Evolutionary conservation across 2,113 vertebrate genomes (phyloP), one percentile per base, ranked within the genome.

Genomic region (Gymnorhina tibicen): DNA sequence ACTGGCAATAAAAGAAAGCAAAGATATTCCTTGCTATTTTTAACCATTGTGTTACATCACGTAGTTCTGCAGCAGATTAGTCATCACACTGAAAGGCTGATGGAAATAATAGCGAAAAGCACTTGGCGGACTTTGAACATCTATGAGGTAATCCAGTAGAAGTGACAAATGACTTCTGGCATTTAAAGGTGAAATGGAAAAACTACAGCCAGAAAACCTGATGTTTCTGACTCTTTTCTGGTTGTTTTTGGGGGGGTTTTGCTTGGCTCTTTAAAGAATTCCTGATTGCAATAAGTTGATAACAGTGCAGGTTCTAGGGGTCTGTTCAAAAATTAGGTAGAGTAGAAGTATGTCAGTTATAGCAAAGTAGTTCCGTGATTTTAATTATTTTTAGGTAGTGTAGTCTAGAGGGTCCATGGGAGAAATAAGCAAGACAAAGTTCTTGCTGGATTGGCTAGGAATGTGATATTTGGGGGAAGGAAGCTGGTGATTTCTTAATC

Each of bases 121-220:
- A 85, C 74, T 95, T 96, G 95, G 87, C 50, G 14, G 75, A 82
- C 90, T 85, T 89, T 86, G 76, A 91, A 53, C 32, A 11, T 81
- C 24, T 22, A 60, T 94, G 93, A 95, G 75, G 87, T 94, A 86
- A 95, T 91, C 93, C 88, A 74, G 28, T 86, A 78, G 87, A 85
- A 81, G 72, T 94, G 76, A 93, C 87, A 95, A 89, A 94, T 89
- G 39, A 87, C 67, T 97, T 86, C 83, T 94, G 92, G 79, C 79
- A 84, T 96, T 95, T 92, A 69, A 94, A 91, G 81, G 91, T 93
- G 87, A 96, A 88, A 93, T 88, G 82, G 87, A 92, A 94, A 74
- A 95, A 27, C 49, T 81, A 28, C 42, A 85, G 67, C 68, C 79
- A 85, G 70, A 82, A 89, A 92, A 76, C 49, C 41, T 90, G 85